phyloP scores from a whole-genome alignment of 2,797 vertebrate species.

The Anas capensis region DNA sequence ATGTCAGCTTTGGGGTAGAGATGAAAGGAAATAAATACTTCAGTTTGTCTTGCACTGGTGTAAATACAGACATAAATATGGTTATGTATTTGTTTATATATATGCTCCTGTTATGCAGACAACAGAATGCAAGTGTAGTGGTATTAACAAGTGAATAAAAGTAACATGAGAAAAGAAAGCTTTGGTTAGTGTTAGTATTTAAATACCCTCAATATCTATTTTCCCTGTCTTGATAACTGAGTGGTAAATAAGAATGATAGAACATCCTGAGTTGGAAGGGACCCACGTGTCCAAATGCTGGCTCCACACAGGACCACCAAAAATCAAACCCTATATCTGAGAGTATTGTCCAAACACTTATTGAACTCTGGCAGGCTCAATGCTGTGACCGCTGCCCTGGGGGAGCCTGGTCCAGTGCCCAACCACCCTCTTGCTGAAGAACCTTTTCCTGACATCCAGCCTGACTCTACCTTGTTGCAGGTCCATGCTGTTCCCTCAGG shows the following conservation, averaged over 20 bases:
- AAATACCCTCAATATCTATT: background rate
- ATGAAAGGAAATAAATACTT: background rate
- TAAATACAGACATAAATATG: background rate
- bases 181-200: background rate
- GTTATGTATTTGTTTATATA: background rate
- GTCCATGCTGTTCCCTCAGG: no score
- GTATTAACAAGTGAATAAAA: background rate
- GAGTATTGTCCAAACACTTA: no score
- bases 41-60: background rate
- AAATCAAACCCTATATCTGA: no score
- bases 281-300: no score
- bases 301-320: no score
- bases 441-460: no score
- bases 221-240: background rate
- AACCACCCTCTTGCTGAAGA: no score
- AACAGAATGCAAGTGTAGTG: background rate
- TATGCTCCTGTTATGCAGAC: background rate
- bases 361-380: no score
- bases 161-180: background rate
- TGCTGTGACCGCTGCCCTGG: no score
- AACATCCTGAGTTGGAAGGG: no score
- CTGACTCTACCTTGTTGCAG: no score
- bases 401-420: no score
- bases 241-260: background rate
- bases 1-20: background rate